These are phyloP conservation scores for Lacerta viridis DNA, from an alignment of 2,797 vertebrate genomes.

Conservation along the genomic window DNA sequence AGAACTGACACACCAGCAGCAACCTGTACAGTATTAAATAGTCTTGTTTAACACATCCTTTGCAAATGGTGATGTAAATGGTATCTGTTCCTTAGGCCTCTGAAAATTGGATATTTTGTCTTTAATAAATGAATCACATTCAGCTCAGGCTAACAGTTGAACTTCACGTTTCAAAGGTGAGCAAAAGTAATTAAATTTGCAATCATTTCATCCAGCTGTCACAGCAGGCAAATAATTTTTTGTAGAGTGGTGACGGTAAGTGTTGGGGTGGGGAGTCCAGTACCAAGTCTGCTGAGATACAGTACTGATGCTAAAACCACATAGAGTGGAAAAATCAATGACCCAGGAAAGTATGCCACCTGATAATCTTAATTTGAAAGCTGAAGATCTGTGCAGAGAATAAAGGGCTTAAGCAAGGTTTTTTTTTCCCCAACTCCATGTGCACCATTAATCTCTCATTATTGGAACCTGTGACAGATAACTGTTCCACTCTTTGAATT, in stretches of 20 bases:
- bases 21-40: neutral
- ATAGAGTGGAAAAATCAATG: conserved; percentile 56
- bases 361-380: conserved; percentile 57
- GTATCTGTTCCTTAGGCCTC: neutral
- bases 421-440: conserved; percentile 25
- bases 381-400: conserved; percentile 42
- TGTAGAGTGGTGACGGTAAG: neutral
- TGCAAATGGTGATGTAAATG: neutral
- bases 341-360: conserved; percentile 67
- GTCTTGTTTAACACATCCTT: conserved; percentile 27
- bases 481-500: conserved; percentile 5
- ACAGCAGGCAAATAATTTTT: conserved; percentile 55
- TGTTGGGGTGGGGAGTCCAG: neutral
- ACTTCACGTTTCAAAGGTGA: conserved; percentile 1
- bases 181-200: neutral
- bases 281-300: conserved; percentile 42
- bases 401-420: conserved; percentile 50
- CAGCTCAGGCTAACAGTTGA: conserved; percentile 33
- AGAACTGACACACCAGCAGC: neutral
- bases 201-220: conserved; percentile 42
- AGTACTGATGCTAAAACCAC: conserved; percentile 64
- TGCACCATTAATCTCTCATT: conserved; percentile 41
- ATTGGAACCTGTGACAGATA: neutral
- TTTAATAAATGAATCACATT: conserved; percentile 22
- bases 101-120: neutral